phyloP scores from a whole-genome alignment of 2,888 invertebrate species.

The Chymomyza caudatula region DNA sequence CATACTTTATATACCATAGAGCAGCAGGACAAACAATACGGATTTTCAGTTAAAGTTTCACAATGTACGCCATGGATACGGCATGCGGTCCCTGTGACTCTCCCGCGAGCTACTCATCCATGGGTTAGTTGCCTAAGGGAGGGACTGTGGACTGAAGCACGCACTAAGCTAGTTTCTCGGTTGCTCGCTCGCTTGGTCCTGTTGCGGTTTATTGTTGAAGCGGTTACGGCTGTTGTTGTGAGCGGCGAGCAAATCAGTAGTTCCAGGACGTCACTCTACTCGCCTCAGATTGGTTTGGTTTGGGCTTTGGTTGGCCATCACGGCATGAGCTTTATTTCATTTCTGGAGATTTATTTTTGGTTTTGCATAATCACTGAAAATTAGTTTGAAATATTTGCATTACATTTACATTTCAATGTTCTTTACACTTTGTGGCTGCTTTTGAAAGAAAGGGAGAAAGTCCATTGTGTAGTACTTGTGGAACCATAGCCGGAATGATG shows the following conservation, averaged over 20 bases:
- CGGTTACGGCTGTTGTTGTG: slow-evolving; percentile 15
- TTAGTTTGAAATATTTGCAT: slow-evolving; percentile 70
- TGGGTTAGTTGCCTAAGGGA: slow-evolving; percentile 11
- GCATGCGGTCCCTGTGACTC: not conserved
- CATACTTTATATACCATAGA: not conserved
- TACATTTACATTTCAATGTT: slow-evolving; percentile 65
- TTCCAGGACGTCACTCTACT: slow-evolving; percentile 11
- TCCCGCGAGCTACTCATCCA: not conserved
- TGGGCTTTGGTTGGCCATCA: slow-evolving; percentile 19
- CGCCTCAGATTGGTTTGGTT: slow-evolving; percentile 22
- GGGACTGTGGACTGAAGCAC: slow-evolving; percentile 22
- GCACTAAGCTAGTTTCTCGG: slow-evolving; percentile 29
- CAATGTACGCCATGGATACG: slow-evolving; percentile 1
- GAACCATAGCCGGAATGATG: too few relatives aligned
- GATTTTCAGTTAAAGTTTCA: slow-evolving; percentile 55
- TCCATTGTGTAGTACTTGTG: not conserved
- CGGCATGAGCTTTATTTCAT: slow-evolving; percentile 49
- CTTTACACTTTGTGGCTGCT: not conserved
- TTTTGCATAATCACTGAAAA: slow-evolving; percentile 71
- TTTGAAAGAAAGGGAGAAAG: not conserved
- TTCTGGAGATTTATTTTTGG: slow-evolving; percentile 72
- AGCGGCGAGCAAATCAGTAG: not conserved
- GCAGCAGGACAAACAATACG: slow-evolving; percentile 17
- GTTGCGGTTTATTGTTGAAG: slow-evolving; percentile 41
- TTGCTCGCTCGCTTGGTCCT: slow-evolving; percentile 27